phyloP scores from a whole-genome alignment of 2,113 vertebrate genomes.

The Acrocephalus kingi region DNA sequence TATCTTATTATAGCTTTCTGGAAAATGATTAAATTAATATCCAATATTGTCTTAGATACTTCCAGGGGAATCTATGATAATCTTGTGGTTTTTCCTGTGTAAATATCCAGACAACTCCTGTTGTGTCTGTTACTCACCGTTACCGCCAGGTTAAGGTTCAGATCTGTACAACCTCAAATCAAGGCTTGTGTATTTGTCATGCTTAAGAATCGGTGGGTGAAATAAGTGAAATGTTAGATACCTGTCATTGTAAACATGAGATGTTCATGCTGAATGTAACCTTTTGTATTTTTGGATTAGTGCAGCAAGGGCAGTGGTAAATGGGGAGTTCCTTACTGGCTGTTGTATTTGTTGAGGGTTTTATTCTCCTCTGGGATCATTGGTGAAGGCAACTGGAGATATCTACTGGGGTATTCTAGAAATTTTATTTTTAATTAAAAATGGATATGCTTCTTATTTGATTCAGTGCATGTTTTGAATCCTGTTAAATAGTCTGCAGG shows the following conservation, averaged over 20 bases:
- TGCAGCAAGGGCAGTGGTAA: neutral
- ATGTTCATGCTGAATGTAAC: neutral
- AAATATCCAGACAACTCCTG: neutral
- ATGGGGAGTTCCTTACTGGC: neutral
- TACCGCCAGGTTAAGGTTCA: fast-evolving
- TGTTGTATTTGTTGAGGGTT: neutral
- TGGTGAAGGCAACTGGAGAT: neutral
- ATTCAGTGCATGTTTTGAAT: neutral
- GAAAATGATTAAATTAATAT: constrained; percentile 29
- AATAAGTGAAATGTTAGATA: neutral
- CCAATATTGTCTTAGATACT: neutral
- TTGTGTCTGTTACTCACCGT: neutral
- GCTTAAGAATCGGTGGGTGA: neutral
- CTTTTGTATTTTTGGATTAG: neutral
- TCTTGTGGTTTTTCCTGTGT: neutral
- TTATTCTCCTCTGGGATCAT: neutral
- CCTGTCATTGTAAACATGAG: neutral
- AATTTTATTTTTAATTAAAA: neutral
- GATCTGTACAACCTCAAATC: neutral
- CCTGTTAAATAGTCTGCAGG: neutral
- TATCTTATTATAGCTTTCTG: constrained; percentile 19
- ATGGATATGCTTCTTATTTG: neutral
- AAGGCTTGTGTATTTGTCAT: neutral
- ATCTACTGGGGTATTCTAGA: neutral
- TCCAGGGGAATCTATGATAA: neutral